Percentiles rank a stretch among this genome's conserved stretches.
phyloP scores from a whole-genome alignment of 2,113 vertebrate genomes.

The Synchiropus splendidus region DNA sequence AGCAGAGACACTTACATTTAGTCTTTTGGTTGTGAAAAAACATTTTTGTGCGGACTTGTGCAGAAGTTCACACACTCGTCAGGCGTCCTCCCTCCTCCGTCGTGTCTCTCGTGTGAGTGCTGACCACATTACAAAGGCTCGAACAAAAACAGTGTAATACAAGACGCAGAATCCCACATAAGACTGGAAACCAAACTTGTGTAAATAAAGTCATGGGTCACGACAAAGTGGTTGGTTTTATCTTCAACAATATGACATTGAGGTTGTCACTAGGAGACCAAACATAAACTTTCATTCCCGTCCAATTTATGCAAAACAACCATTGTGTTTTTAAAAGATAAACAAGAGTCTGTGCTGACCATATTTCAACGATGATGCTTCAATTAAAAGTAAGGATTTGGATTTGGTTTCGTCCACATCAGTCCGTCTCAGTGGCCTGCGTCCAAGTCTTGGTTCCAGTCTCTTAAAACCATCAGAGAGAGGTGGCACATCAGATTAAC shows the following conservation, averaged over 20 bases:
- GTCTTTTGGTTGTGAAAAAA: slow-evolving; percentile 1
- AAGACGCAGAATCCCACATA: slow-evolving; percentile 44
- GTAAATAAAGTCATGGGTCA: slow-evolving; percentile 38
- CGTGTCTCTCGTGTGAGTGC: slow-evolving; percentile 42
- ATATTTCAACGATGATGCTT: slow-evolving; percentile 11
- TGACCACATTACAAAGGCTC: slow-evolving; percentile 50
- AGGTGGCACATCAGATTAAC: no score
- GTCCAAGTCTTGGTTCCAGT: no score
- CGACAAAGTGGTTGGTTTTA: slow-evolving; percentile 23
- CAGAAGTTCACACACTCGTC: slow-evolving; percentile 15
- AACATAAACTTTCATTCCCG: slow-evolving; percentile 11
- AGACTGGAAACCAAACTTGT: slow-evolving; percentile 36
- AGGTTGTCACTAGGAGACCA: slow-evolving; percentile 29
- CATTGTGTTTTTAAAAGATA: slow-evolving; percentile 1
- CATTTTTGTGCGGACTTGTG: slow-evolving; percentile 5
- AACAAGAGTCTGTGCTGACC: slow-evolving; percentile 2
- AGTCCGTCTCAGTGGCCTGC: no score
- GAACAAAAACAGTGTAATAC: slow-evolving; percentile 45
- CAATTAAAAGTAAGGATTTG: slow-evolving; percentile 13
- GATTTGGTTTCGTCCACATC: no score
- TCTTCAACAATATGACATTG: slow-evolving; percentile 24
- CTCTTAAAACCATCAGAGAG: no score
- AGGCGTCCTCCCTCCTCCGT: slow-evolving; percentile 2
- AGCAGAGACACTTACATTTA: slow-evolving; percentile 2
- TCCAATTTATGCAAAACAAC: slow-evolving; percentile 2